Base-by-base conservation (phyloP, 2,797 vertebrate species). In the Clarias pachynema region DNA sequence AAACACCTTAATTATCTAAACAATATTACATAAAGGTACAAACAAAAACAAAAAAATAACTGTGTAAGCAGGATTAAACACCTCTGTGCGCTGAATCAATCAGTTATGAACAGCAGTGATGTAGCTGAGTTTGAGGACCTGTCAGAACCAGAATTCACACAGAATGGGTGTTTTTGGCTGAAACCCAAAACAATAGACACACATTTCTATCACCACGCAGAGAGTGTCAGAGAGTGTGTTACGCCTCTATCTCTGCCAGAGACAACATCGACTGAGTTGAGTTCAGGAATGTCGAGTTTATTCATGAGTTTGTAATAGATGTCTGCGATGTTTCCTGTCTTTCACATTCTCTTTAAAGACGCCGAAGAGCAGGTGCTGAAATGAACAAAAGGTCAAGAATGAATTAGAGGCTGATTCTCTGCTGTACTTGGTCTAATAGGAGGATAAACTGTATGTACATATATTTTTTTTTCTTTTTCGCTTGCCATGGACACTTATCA, bases 401-500 rank as follows among this genome's bases (percentile, higher is more conserved):
- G 62, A 53, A 79, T 77, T 65, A 82, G 22, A 68, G 63, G 15
- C 31, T 49, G 77, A n/a, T 66, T 66, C 34, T 63, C 34, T 68
- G 10, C 14, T 68, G 56, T 24, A 44, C 18, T 53, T 10, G 65
- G 40, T 72, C 73, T 81, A 81, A 82, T 22, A 22, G 63, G 24
- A 37, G n/a, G 29, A 29, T 34, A 59, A 29, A 6, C 5, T 37
- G 9, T 65, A 12, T 65, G 10, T 65, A 14, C 26, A 4, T 29
- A n/a, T 65, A n/a, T 15, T 59, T 18, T 15, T 15, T 5, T 6
- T 69, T 6, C 22, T 16, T 26, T 1, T 12, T 34, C 56, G 26
- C 66, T 68, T 83, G 82, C 77, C 49, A 84, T 82, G 82, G 49
- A 82, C 31, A 59, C 79, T 69, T 79, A 80, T 74, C 68, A 34